Evolutionary conservation across 2,888 invertebrate species (phyloP), one percentile per base, ranked within the genome.

Genomic region (Trissolcus brochymenae): DNA sequence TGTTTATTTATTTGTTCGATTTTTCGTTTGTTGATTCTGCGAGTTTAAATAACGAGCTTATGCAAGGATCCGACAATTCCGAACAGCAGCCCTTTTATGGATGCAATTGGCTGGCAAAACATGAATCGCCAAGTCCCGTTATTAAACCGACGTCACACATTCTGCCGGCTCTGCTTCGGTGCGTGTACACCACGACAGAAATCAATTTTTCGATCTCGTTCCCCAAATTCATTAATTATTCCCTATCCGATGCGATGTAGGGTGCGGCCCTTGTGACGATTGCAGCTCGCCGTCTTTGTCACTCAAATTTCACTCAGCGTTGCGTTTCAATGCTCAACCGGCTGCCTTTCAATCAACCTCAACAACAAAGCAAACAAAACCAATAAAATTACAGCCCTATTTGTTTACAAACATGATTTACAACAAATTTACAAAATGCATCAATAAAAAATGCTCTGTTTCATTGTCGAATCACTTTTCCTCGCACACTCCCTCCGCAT

Each of bases 31-130:
- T 46, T 46, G 46, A 46, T 14, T 46, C 16, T 46, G 46, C 14
- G 46, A n/a, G 11, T 16, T n/a, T 6, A 46, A 46, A 16, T 16
- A 46, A 46, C 46, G 46, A 11, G 7, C 35, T 35, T 35, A 14
- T 16, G 46, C n/a, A 14, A 14, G 9, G 46, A 14, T 14, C 46
- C 14, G 46, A 14, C 14, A n/a, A 7, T 16, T 16, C 1, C 11
- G 4, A 6, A 16, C 43, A 43, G 21, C n/a, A 13, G 73, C 62
- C 78, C 78, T 78, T 78, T 74, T 74, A 78, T 78, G 77, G 77
- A 64, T 65, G 73, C 73, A 78, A 78, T 73, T 73, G 77, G 67
- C 46, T 46, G 16, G 68, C 66, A 68, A 72, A 68, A 68, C 73
- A 65, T 55, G 43, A 64, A 56, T 53, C 56, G 64, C 50, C n/a